Conservation (phyloP, 2,888 invertebrate species). For the Polydesmus complanatus region DNA sequence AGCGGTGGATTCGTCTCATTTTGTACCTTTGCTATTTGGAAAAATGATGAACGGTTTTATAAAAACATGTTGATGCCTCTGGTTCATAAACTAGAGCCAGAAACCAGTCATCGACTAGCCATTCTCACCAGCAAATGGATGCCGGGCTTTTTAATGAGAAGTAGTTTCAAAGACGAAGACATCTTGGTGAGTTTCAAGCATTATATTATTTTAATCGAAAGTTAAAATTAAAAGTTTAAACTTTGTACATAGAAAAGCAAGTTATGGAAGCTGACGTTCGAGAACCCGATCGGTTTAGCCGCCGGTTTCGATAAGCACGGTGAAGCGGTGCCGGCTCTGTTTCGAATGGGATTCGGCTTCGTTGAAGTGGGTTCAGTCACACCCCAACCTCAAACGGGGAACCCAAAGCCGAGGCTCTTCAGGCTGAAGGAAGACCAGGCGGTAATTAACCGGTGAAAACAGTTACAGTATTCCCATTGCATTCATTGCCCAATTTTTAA, state of each 20-base stretch:
- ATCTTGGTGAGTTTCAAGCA: background rate
- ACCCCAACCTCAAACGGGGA: constrained; percentile 82
- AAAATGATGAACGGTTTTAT: constrained; percentile 66
- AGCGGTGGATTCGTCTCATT: constrained; percentile 50
- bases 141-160: background rate
- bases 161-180: background rate
- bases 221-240: background rate
- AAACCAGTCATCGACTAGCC: constrained; percentile 66
- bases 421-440: constrained; percentile 69
- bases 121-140: constrained; percentile 34
- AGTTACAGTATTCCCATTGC: no score
- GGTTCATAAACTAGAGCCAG: constrained; percentile 55
- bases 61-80: constrained; percentile 55
- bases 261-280: constrained; percentile 55
- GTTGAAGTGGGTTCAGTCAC: constrained; percentile 95
- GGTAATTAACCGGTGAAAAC: constrained; percentile 69
- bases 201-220: background rate
- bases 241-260: constrained; percentile 45
- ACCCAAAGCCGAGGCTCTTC: constrained; percentile 84
- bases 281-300: constrained; percentile 91
- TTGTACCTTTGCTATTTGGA: constrained; percentile 51
- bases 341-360: constrained; percentile 80
- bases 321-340: constrained; percentile 69
- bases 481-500: no score
- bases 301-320: constrained; percentile 98